Conservation (phyloP, 35 echinoderm and acorn worm species). For the Heliocidaris tuberculata region DNA sequence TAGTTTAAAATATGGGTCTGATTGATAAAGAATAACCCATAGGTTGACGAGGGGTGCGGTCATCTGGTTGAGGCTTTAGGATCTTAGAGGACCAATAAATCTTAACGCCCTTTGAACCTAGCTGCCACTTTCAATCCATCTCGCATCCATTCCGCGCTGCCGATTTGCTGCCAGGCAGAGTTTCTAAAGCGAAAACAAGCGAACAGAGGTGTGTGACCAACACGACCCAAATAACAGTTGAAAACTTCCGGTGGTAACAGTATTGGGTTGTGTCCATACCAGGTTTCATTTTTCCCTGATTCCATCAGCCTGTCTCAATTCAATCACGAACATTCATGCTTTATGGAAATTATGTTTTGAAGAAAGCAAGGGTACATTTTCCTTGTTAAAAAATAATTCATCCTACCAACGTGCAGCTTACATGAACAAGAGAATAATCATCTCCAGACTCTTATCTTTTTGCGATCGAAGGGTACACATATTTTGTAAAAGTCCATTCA, state of each 20-base stretch:
- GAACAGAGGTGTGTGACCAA: neutral
- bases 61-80: neutral
- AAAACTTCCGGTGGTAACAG: neutral
- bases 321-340: neutral
- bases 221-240: neutral
- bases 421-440: neutral
- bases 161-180: neutral
- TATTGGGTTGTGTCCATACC: neutral
- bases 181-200: slow-evolving; percentile 4
- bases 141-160: neutral
- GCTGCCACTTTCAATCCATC: slow-evolving; percentile 15
- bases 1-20: neutral
- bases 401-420: no score
- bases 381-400: no score
- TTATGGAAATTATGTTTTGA: neutral
- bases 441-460: neutral
- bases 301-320: neutral
- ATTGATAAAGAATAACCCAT: neutral
- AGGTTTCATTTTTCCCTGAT: neutral
- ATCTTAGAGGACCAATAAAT: slow-evolving; percentile 10
- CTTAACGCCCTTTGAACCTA: slow-evolving; percentile 9
- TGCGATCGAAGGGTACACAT: neutral
- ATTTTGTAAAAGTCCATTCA: neutral
- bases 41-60: neutral
- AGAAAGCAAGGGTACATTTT: neutral